A percentile compares a stretch with the other conserved stretches of the same genome.
These are phyloP conservation scores for Cyprinodon tularosa DNA, from an alignment of 2,113 vertebrate genomes.

Conservation along the genomic window DNA sequence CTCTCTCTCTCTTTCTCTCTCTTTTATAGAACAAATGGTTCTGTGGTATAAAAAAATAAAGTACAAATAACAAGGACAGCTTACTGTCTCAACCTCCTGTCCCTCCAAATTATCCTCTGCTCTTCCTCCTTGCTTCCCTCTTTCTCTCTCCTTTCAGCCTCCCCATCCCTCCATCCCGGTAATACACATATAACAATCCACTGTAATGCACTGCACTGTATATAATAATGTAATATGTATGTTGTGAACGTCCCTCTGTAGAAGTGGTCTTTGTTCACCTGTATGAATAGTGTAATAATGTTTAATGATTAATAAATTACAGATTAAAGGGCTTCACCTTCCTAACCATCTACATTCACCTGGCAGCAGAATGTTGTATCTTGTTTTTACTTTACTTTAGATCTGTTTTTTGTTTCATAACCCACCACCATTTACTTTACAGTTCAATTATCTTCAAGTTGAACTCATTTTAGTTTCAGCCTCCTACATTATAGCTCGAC, in stretches of 20 bases:
- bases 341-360: slow-evolving; percentile 66
- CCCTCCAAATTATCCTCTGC: slow-evolving; percentile 33
- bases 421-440: too few species aligned
- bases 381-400: not conserved
- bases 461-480: not conserved
- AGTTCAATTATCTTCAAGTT: not conserved
- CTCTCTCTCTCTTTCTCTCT: slow-evolving; percentile 71
- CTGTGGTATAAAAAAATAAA: slow-evolving; percentile 70
- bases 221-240: slow-evolving; percentile 82
- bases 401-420: too few species aligned
- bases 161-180: slow-evolving; percentile 56
- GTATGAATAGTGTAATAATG: slow-evolving; percentile 81
- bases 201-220: slow-evolving; percentile 82
- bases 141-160: slow-evolving; percentile 21
- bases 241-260: slow-evolving; percentile 81
- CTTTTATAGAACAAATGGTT: slow-evolving; percentile 80
- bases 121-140: slow-evolving; percentile 32
- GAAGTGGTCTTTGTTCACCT: slow-evolving; percentile 81
- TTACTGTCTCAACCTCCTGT: slow-evolving; percentile 59
- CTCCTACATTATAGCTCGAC: not conserved
- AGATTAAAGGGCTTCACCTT: slow-evolving; percentile 81
- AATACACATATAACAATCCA: slow-evolving; percentile 75
- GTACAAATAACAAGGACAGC: slow-evolving; percentile 61
- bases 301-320: slow-evolving; percentile 81
- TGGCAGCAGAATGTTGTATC: slow-evolving; percentile 32